Conservation (phyloP, 2,888 invertebrate genomes). For the Nephrotoma appendiculata region DNA sequence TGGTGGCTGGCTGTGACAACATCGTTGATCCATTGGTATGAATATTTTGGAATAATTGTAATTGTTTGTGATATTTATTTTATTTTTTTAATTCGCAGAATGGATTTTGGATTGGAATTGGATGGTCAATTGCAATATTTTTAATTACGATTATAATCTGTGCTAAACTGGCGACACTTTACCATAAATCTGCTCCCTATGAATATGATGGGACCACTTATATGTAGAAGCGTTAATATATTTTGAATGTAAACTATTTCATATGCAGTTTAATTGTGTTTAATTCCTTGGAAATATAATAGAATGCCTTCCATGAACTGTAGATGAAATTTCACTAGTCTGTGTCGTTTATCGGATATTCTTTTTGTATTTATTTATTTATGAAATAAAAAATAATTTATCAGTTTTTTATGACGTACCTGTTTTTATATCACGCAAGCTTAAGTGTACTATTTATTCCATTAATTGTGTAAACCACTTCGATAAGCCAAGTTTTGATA, state of each 20-base stretch:
- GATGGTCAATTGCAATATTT: conserved; percentile 70
- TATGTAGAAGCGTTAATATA: conserved; percentile 64
- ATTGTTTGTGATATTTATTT: not conserved
- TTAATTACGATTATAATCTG: conserved; percentile 67
- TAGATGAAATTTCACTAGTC: conserved; percentile 73
- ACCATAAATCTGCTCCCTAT: conserved; percentile 76
- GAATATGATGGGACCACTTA: conserved; percentile 45
- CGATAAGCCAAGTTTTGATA: no score
- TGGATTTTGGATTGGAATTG: conserved; percentile 84
- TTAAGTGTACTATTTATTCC: no score
- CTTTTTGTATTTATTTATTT: no score
- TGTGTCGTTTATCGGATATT: not conserved
- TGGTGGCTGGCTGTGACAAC: conserved; percentile 63
- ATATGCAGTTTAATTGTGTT: not conserved
- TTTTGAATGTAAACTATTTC: not conserved
- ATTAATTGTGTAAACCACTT: no score
- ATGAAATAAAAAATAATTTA: no score
- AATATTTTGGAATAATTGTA: conserved; percentile 28
- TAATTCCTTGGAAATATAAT: conserved; percentile 81
- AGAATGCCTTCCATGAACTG: conserved; percentile 88
- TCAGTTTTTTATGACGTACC: no score
- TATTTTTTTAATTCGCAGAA: conserved; percentile 42
- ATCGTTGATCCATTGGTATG: conserved; percentile 68
- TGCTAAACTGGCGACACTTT: conserved; percentile 67
- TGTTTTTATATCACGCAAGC: no score